A percentile compares a stretch with the other conserved stretches of the same genome.
These are phyloP conservation scores for Leucoraja ocellata DNA, from an alignment of 2,797 vertebrate genomes.

Conservation along the genomic window DNA sequence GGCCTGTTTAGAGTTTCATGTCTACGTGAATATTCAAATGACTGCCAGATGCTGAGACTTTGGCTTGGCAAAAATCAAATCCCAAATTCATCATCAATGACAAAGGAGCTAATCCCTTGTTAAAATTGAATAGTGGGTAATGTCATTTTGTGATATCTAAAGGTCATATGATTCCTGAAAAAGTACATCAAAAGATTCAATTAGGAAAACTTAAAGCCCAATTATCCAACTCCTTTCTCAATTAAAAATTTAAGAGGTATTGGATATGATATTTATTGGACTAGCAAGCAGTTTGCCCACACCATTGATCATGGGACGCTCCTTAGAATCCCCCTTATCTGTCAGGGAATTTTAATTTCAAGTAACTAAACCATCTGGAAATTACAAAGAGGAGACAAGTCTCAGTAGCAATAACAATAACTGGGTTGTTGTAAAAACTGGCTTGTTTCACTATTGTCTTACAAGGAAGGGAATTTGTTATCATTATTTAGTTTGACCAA, in stretches of 20 bases:
- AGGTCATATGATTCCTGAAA: neutral
- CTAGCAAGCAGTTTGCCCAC: too few species aligned
- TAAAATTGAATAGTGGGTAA: neutral
- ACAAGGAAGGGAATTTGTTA: too few species aligned
- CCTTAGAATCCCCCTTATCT: neutral
- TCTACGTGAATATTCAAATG: neutral
- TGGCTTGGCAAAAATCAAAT: constrained; percentile 4
- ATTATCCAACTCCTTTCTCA: neutral
- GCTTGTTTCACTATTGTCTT: too few species aligned
- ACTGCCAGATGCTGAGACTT: neutral
- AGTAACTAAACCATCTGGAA: too few species aligned
- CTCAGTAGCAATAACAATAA: too few species aligned
- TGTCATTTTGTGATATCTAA: neutral
- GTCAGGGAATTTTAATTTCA: too few species aligned
- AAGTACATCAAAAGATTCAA: neutral
- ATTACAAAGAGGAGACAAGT: too few species aligned
- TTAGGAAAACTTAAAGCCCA: neutral
- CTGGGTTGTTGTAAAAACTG: too few species aligned
- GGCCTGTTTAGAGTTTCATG: constrained; percentile 10
- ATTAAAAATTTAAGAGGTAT: neutral
- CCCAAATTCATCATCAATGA: neutral
- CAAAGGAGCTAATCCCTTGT: neutral
- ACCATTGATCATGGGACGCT: too few species aligned
- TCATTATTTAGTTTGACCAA: too few species aligned
- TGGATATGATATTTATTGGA: too few species aligned